Conservation (phyloP, 2,797 vertebrate species). For the Pogonophryne albipinna region DNA sequence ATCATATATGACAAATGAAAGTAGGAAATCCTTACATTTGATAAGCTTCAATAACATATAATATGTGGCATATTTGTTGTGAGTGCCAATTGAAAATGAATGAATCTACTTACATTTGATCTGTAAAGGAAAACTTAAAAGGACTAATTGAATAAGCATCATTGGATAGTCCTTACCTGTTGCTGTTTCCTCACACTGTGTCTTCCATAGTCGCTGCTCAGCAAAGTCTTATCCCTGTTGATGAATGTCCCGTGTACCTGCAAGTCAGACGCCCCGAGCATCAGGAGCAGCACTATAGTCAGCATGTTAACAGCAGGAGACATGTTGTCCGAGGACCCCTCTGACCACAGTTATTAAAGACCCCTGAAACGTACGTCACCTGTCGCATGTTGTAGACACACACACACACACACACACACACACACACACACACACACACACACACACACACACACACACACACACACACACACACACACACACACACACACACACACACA, state of each 20-base stretch:
- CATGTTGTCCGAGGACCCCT: slow-evolving; percentile 12
- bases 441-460: not conserved
- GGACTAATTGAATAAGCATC: not conserved
- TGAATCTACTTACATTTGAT: not conserved
- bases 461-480: not conserved
- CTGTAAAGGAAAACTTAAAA: not conserved
- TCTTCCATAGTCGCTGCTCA: slow-evolving; percentile 17
- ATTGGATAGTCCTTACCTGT: slow-evolving; percentile 58
- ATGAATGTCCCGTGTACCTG: slow-evolving; percentile 46
- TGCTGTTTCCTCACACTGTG: slow-evolving; percentile 48
- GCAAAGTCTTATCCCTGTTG: slow-evolving; percentile 30
- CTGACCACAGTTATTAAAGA: slow-evolving; percentile 64
- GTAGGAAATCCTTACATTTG: not conserved
- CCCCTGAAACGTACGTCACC: slow-evolving; percentile 62
- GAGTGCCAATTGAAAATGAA: not conserved
- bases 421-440: not conserved
- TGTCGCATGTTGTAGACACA: not conserved
- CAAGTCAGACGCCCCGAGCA: slow-evolving; percentile 54
- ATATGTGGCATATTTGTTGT: not conserved
- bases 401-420: not conserved
- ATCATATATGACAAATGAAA: not conserved
- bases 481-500: not conserved
- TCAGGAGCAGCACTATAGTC: slow-evolving; percentile 55
- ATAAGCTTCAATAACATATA: not conserved
- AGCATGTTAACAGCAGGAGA: slow-evolving; percentile 48